A percentile compares a stretch with the other conserved stretches of the same genome.
These are phyloP conservation scores for Sarcophaga caerulescens DNA, from an alignment of 2,888 invertebrate species.

Conservation along the genomic window DNA sequence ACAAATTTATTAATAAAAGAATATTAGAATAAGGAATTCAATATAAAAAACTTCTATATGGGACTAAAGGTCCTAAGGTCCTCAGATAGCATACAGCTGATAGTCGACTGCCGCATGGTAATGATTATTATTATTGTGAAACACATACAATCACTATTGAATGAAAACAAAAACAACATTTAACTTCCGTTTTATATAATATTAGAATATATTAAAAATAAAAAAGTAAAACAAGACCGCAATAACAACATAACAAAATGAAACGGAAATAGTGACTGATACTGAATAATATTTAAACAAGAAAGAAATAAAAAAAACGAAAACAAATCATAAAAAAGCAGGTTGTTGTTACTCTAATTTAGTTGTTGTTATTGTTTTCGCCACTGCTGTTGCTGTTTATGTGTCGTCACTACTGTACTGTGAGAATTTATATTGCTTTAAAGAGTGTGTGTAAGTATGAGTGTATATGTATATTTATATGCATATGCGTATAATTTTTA, in stretches of 20 bases:
- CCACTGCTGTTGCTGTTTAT: not conserved
- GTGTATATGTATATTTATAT: not conserved
- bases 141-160: not conserved
- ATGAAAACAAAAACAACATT: constrained; percentile 15
- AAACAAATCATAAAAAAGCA: constrained; percentile 30
- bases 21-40: not conserved
- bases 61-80: too few species aligned
- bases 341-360: constrained; percentile 26
- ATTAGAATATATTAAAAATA: not conserved
- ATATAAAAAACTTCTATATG: too few species aligned
- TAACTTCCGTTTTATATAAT: constrained; percentile 51
- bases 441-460: not conserved
- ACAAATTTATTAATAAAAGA: too few species aligned
- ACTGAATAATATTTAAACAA: constrained; percentile 45
- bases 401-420: constrained; percentile 11
- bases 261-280: constrained; percentile 63
- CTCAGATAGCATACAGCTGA: too few species aligned
- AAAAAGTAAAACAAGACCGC: not conserved
- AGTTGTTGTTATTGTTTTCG: constrained; percentile 13
- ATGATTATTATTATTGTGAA: not conserved
- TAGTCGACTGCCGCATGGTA: not conserved
- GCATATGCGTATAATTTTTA: not conserved
- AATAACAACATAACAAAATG: constrained; percentile 3
- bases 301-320: constrained; percentile 18
- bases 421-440: not conserved